These are phyloP conservation scores for Lochmaea crataegi DNA, from an alignment of 2,888 invertebrate species.

Conservation along the genomic window DNA sequence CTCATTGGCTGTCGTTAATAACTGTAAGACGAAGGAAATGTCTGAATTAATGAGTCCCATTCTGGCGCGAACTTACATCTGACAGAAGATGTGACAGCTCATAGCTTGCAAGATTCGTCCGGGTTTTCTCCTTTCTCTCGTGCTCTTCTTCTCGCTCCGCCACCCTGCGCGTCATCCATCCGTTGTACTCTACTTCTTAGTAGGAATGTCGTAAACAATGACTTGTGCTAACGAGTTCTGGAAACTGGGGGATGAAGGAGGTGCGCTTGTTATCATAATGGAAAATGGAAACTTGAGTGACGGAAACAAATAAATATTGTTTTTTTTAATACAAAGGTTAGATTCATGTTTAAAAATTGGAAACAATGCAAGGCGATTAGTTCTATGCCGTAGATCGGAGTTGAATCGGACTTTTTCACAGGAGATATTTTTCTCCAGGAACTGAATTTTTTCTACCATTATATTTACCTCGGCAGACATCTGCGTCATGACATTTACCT, in stretches of 20 bases:
- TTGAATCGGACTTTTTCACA: too few species aligned
- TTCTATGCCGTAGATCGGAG: too few species aligned
- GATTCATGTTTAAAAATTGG: too few species aligned
- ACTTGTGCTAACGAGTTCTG: conserved; percentile 39
- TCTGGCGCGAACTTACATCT: conserved; percentile 48
- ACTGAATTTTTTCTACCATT: too few species aligned
- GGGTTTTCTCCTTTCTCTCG: conserved; percentile 33
- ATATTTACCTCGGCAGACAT: too few species aligned
- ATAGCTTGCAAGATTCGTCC: conserved; percentile 41
- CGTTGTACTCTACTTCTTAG: conserved; percentile 11
- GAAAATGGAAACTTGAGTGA: background rate
- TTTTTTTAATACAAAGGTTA: background rate
- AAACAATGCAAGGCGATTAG: too few species aligned
- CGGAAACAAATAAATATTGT: background rate
- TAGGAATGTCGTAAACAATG: conserved; percentile 36
- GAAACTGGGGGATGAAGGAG: conserved; percentile 27
- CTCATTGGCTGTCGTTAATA: conserved; percentile 64
- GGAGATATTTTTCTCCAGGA: too few species aligned
- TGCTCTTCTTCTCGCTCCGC: conserved; percentile 16
- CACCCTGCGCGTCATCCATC: conserved; percentile 4
- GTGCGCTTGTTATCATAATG: background rate
- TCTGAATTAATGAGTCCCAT: conserved; percentile 63
- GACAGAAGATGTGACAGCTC: conserved; percentile 51
- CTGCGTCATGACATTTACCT: too few species aligned
- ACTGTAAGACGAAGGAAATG: conserved; percentile 62